A percentile compares a stretch with the other conserved stretches of the same genome.
These are phyloP conservation scores for Temnothorax rugatulus DNA, from an alignment of 2,888 invertebrate genomes.

Conservation along the genomic window DNA sequence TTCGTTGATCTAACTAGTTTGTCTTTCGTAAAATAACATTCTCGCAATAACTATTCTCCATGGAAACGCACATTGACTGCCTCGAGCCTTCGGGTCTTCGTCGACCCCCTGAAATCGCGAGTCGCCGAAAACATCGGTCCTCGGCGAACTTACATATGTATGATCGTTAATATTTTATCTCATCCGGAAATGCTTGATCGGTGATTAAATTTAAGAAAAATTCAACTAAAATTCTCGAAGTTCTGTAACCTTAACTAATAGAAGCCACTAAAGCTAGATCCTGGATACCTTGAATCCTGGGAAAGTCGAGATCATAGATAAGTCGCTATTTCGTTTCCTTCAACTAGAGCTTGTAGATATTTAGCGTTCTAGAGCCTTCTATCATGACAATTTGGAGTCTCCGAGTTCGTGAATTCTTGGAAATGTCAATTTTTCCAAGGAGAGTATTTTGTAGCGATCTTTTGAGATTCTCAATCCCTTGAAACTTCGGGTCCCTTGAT, in stretches of 20 bases:
- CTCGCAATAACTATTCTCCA: constrained; percentile 29
- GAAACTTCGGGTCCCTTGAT: not conserved
- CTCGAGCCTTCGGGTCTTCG: constrained; percentile 24
- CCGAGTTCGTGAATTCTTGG: not conserved
- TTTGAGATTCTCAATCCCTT: not conserved
- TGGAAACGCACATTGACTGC: constrained; percentile 33
- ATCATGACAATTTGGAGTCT: not conserved
- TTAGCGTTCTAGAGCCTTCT: not conserved
- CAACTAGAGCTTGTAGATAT: constrained; percentile 6
- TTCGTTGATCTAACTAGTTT: constrained; percentile 47
- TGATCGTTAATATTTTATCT: constrained; percentile 19
- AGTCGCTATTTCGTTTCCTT: constrained; percentile 3
- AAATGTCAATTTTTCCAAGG: not conserved
- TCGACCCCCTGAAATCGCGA: not conserved
- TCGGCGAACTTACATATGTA: constrained; percentile 19
- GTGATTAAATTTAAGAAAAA: constrained; percentile 35
- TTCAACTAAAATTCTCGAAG: constrained; percentile 26
- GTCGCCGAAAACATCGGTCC: not conserved
- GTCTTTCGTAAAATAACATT: constrained; percentile 39
- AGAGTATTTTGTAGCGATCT: not conserved
- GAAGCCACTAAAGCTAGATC: constrained; percentile 34
- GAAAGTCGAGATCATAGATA: constrained; percentile 32
- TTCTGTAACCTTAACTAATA: constrained; percentile 31
- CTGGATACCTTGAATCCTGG: constrained; percentile 29
- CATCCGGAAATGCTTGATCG: not conserved